Evolutionary conservation across 2,888 invertebrate species (phyloP).

Genomic region (Lepidonotus clava): DNA sequence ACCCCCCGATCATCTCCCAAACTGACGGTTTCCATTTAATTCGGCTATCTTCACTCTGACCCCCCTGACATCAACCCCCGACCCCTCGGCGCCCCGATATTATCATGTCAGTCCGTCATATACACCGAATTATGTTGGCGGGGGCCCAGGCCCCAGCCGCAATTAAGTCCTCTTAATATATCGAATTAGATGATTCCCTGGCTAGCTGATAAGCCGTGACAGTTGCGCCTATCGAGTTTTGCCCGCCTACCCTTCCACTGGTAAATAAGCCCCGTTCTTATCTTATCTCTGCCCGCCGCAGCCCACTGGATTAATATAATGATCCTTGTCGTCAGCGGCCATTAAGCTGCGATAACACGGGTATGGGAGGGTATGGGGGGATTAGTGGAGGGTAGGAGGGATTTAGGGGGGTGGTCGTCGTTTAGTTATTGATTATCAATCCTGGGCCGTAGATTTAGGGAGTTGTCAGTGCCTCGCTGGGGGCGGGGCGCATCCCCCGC

Average conservation of each 20-base stretch:
- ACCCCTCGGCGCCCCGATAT: background rate
- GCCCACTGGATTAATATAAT: slow-evolving; percentile 26
- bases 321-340: slow-evolving; percentile 9
- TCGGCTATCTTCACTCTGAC: background rate
- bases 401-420: background rate
- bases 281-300: slow-evolving; percentile 14
- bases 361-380: too few species aligned
- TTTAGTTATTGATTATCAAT: slow-evolving; percentile 41
- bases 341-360: slow-evolving; percentile 4
- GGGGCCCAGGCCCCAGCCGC: background rate
- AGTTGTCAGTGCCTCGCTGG: background rate
- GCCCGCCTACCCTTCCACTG: background rate
- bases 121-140: slow-evolving; percentile 4
- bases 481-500: slow-evolving; percentile 20
- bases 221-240: slow-evolving; percentile 15
- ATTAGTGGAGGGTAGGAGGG: too few species aligned
- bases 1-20: background rate
- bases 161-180: slow-evolving; percentile 43
- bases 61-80: background rate
- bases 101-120: slow-evolving; percentile 23
- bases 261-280: slow-evolving; percentile 29
- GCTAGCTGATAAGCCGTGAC: slow-evolving; percentile 6
- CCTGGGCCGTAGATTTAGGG: background rate
- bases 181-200: slow-evolving; percentile 36
- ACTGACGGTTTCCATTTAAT: background rate